phyloP scores from a whole-genome alignment of 2,888 invertebrate genomes.

The Notodonta dromedarius region DNA sequence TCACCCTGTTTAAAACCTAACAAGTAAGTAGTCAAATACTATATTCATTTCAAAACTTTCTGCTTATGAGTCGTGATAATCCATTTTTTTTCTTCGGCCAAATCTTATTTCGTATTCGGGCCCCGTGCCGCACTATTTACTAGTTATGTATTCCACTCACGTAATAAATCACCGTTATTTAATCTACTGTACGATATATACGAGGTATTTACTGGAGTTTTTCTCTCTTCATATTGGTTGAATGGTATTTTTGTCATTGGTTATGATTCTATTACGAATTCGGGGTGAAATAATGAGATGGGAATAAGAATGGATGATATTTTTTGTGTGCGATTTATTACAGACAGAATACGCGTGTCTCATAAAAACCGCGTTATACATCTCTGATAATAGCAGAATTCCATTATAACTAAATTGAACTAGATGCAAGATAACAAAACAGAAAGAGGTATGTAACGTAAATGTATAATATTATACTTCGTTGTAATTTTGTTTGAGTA shows the following conservation, averaged over 20 bases:
- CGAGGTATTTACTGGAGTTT: slow-evolving; percentile 41
- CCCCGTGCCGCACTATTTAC: slow-evolving; percentile 58
- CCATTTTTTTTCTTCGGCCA: slow-evolving; percentile 45
- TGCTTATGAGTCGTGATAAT: slow-evolving; percentile 43
- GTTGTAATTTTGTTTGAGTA: no score
- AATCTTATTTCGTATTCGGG: slow-evolving; percentile 57
- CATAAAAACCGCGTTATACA: no score
- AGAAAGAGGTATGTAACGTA: no score
- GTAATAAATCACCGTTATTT: slow-evolving; percentile 76
- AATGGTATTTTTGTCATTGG: slow-evolving; percentile 30
- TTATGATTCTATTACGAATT: slow-evolving; percentile 7
- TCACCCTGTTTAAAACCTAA: background rate
- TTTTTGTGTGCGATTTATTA: background rate
- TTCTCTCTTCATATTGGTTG: slow-evolving; percentile 42
- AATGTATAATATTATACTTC: no score
- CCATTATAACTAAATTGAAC: no score
- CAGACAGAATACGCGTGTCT: background rate
- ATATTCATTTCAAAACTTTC: slow-evolving; percentile 25
- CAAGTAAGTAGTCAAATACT: background rate
- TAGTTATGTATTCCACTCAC: slow-evolving; percentile 64
- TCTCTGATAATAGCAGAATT: no score
- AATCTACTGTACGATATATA: slow-evolving; percentile 68
- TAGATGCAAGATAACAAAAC: no score
- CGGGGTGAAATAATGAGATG: slow-evolving; percentile 4
- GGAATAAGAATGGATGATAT: background rate